Percentiles rank a stretch among this genome's conserved stretches.
Evolutionary conservation across 2,797 vertebrate genomes (phyloP).

Genomic region (Zalophus californianus): DNA sequence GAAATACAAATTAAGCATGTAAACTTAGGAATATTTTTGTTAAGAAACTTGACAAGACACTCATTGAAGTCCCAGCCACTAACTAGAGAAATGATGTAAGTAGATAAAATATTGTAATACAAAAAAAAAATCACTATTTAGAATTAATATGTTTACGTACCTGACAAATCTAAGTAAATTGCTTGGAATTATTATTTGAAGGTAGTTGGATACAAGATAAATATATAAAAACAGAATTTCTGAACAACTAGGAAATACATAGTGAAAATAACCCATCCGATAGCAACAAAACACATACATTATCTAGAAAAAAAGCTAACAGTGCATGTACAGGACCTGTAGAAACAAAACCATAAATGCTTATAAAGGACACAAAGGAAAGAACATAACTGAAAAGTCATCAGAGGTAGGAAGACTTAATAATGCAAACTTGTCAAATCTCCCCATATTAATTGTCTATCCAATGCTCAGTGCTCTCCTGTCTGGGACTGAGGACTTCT

Average conservation of each 20-base stretch:
- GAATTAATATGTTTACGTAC: not conserved
- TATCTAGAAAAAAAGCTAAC: not conserved
- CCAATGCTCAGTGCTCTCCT: not conserved
- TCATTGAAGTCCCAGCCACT: not conserved
- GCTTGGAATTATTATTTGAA: not conserved
- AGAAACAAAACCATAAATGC: too few relatives aligned
- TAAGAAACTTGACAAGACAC: not conserved
- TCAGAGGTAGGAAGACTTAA: too few relatives aligned
- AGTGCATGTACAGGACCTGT: not conserved
- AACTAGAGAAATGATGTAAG: not conserved
- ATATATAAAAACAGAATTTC: constrained; percentile 25
- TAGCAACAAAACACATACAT: not conserved
- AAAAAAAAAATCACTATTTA: not conserved
- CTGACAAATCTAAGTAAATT: not conserved
- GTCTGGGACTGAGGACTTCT: not conserved
- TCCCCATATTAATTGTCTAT: not conserved
- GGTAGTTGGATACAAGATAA: constrained; percentile 41
- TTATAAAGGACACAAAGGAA: not conserved
- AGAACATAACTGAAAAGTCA: not conserved
- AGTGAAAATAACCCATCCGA: not conserved
- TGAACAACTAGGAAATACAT: not conserved
- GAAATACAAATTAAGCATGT: not conserved
- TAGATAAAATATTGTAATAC: not conserved
- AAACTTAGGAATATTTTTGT: not conserved
- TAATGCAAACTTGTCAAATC: not conserved